These are phyloP conservation scores for Dryobates pubescens DNA, from an alignment of 2,797 vertebrate species.

Conservation along the genomic window DNA sequence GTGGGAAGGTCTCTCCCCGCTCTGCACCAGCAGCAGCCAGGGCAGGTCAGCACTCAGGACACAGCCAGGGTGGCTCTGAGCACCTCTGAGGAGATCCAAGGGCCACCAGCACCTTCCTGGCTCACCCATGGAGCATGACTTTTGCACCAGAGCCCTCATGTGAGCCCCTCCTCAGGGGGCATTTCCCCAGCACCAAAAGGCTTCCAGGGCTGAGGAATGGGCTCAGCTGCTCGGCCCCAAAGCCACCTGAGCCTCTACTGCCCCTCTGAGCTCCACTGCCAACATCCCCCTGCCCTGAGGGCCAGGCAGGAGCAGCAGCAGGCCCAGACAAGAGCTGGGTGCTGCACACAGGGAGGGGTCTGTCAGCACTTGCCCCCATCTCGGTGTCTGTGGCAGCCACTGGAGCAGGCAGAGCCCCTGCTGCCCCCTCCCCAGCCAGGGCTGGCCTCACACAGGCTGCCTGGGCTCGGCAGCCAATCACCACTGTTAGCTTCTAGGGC, in stretches of 20 bases:
- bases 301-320: neutral
- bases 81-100: neutral
- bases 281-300: neutral
- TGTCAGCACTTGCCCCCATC: neutral
- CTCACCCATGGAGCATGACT: rapidly evolving
- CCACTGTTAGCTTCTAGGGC: neutral
- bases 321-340: neutral
- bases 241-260: rapidly evolving
- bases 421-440: neutral
- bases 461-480: neutral
- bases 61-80: neutral
- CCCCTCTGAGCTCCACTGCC: neutral
- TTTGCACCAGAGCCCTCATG: neutral
- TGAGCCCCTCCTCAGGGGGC: rapidly evolving
- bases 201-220: neutral
- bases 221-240: neutral
- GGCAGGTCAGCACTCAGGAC: neutral
- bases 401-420: neutral
- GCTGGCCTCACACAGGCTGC: neutral
- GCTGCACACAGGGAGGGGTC: neutral
- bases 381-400: neutral
- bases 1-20: neutral
- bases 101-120: neutral
- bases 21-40: neutral
- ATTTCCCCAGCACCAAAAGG: neutral